phyloP scores from a whole-genome alignment of 2,888 invertebrate genomes.

The Drosophila suboccidentalis region DNA sequence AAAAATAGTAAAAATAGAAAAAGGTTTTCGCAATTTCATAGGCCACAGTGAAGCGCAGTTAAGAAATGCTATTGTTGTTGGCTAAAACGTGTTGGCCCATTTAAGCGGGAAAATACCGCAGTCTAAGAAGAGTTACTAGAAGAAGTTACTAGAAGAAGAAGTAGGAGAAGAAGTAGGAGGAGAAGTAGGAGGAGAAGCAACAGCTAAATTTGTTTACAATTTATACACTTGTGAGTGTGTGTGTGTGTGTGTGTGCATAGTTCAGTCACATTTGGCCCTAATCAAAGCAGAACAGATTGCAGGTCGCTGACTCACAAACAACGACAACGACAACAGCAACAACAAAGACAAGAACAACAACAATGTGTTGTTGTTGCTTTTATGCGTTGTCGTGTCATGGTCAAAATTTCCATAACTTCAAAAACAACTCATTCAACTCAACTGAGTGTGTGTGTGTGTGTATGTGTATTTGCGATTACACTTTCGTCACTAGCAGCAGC shows the following conservation, averaged over 20 bases:
- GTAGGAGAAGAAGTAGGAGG: no score
- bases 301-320: slow-evolving; percentile 55
- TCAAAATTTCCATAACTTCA: slow-evolving; percentile 73
- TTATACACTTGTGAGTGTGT: slow-evolving; percentile 3
- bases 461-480: slow-evolving; percentile 59
- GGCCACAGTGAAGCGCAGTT: slow-evolving; percentile 1
- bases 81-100: slow-evolving; percentile 31
- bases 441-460: slow-evolving; percentile 17
- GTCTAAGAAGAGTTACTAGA: neutral
- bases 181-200: slow-evolving; percentile 1
- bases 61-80: slow-evolving; percentile 15
- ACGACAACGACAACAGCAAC: slow-evolving; percentile 18
- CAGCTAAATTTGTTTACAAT: slow-evolving; percentile 61
- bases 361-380: slow-evolving; percentile 46
- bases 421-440: slow-evolving; percentile 39
- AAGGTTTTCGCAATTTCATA: slow-evolving; percentile 15
- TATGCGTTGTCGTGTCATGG: slow-evolving; percentile 60
- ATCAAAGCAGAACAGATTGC: slow-evolving; percentile 69
- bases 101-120: slow-evolving; percentile 19
- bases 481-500: slow-evolving; percentile 64
- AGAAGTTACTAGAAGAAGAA: slow-evolving; percentile 2
- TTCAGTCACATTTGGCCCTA: slow-evolving; percentile 77
- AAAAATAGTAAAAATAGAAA: neutral
- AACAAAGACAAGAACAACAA: slow-evolving; percentile 37
- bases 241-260: slow-evolving; percentile 15